Percentiles rank a stretch among this genome's conserved stretches.
Evolutionary conservation across 2,888 invertebrate genomes (phyloP).

Genomic region (Notodonta ziczac): DNA sequence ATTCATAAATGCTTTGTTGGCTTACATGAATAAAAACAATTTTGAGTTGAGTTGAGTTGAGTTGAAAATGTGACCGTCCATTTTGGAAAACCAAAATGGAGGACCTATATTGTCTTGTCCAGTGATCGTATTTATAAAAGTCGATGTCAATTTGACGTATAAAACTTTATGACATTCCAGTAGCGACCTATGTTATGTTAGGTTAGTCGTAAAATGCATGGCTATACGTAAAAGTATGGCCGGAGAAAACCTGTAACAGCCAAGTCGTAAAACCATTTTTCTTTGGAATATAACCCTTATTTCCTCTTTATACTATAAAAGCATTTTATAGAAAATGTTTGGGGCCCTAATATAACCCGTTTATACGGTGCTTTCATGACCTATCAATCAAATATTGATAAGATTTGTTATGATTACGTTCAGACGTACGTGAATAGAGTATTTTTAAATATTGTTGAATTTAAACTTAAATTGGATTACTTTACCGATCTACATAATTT

Average conservation of each 20-base stretch:
- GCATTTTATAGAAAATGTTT: background rate
- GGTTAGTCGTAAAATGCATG: background rate
- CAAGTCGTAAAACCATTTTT: background rate
- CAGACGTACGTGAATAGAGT: too few relatives aligned
- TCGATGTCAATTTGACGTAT: background rate
- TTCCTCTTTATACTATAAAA: background rate
- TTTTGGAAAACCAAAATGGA: too few relatives aligned
- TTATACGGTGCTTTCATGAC: background rate
- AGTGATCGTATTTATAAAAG: background rate
- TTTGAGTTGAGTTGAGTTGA: too few relatives aligned
- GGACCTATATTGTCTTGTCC: too few relatives aligned
- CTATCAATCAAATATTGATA: background rate
- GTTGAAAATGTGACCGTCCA: too few relatives aligned
- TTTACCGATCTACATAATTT: too few relatives aligned
- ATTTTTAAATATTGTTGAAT: too few relatives aligned
- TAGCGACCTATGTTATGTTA: conserved; percentile 2
- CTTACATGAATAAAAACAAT: too few relatives aligned
- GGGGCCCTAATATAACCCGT: background rate
- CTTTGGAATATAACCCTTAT: conserved; percentile 2
- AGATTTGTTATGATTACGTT: too few relatives aligned
- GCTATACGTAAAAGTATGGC: background rate
- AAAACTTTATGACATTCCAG: conserved; percentile 2
- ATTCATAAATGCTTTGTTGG: too few relatives aligned
- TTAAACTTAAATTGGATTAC: too few relatives aligned
- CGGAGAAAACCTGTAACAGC: background rate